phyloP scores from a whole-genome alignment of 1,140 invertebrate species.

The Drosophila nasuta region DNA sequence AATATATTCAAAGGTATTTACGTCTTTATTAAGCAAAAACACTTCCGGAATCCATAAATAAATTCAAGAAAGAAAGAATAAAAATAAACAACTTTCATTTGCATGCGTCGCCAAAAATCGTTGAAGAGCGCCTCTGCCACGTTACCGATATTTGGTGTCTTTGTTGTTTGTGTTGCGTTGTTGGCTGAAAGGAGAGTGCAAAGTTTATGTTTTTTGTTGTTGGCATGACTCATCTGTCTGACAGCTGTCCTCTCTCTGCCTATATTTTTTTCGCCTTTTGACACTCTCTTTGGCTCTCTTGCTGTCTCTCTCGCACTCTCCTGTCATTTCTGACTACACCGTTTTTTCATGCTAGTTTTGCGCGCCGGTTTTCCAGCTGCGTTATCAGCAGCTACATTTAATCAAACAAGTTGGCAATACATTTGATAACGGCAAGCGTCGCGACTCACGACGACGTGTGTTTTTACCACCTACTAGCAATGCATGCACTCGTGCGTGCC shows the following conservation, averaged over 20 bases:
- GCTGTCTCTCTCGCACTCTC: not conserved
- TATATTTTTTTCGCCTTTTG: not conserved
- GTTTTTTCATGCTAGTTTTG: conserved; percentile 28
- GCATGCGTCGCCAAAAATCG: not conserved
- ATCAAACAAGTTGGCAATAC: conserved; percentile 48
- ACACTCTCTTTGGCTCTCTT: not conserved
- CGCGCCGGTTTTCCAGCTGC: conserved; percentile 46
- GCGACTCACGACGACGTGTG: conserved; percentile 1
- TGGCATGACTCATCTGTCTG: conserved; percentile 27
- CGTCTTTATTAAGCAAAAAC: not conserved
- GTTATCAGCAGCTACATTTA: conserved; percentile 33
- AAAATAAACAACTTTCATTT: conserved; percentile 1
- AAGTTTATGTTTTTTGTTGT: conserved; percentile 21
- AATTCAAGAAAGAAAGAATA: not conserved
- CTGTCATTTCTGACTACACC: conserved; percentile 4
- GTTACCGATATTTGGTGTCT: conserved; percentile 21
- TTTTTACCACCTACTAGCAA: conserved; percentile 4
- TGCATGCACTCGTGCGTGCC: not conserved
- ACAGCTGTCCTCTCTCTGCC: conserved; percentile 22
- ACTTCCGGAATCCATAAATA: conserved; percentile 4
- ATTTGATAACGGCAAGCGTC: conserved; percentile 29
- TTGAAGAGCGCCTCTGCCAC: conserved; percentile 27
- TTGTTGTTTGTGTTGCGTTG: not conserved
- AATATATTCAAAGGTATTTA: conserved; percentile 21
- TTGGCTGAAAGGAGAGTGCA: conserved; percentile 9